Evolutionary conservation across 2,888 invertebrate genomes (phyloP), one percentile per base, ranked within the genome.

Genomic region (Sturmia bella): DNA sequence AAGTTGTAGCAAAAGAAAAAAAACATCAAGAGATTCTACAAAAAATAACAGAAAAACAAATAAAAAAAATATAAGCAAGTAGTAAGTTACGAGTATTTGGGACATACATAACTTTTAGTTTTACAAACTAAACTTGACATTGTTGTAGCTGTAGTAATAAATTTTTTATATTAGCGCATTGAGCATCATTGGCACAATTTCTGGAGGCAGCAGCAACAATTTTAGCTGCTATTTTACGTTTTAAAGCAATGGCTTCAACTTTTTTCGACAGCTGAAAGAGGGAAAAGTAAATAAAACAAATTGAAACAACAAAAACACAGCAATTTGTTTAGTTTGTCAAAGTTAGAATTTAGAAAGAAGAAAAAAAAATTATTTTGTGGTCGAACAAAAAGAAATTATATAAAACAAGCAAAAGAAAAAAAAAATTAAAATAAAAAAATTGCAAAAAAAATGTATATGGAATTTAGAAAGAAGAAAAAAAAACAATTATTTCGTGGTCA

Each of bases 191-290:
- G 1, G 24, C 69, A 3, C 64, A 43, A 13, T 39, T 78, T 32
- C 64, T 80, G 15, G 84, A 85, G 6, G 86, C 83, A 7, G 88
- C 86, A 7, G 86, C 72, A 21, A 90, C 86, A 32, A 91, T 84
- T 84, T 90, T 89, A 0, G 90, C 86, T 15, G 87, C 84, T 48
- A 91, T 88, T 82, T 90, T 90, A 2, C 88, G 88, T 76, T 88
- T 88, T 41, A 91, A 78, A 37, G 90, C 89, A 68, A 88, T 88
- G 21, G 89, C 88, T 84, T 91, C 91, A 9, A 91, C 90, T 84
- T 86, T 88, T 78, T 91, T 91, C 0, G 91, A 91, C 3, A 91
- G 87, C 91, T 91, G 3, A 39, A 48, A 73, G 11, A 84, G 83
- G 45, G 2, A 24, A 61, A 68, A 57, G 21, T 37, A 32, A 54